phyloP scores from a whole-genome alignment of 2,113 vertebrate genomes.

The Sander lucioperca region DNA sequence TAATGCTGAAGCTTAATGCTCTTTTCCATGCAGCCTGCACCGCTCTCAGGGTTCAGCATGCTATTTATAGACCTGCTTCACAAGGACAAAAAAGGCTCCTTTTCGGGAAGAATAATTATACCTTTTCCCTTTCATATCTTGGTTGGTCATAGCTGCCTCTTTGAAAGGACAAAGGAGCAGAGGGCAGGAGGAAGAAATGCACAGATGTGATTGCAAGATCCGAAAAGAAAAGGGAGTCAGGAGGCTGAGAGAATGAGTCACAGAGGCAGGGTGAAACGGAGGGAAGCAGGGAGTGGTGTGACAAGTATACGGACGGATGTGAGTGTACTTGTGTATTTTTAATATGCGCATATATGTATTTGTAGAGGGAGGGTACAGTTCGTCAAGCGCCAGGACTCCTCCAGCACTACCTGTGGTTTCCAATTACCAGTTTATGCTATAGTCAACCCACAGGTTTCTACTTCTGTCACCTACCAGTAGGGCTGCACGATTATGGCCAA shows the following conservation, averaged over 20 bases:
- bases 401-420: not conserved
- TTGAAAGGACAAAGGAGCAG: conserved; percentile 39
- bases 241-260: conserved; percentile 61
- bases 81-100: conserved; percentile 57
- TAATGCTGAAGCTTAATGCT: conserved; percentile 43
- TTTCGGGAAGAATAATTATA: conserved; percentile 34
- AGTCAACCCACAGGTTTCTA: conserved; percentile 7
- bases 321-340: conserved; percentile 42
- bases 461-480: not conserved
- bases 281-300: conserved; percentile 57
- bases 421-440: not conserved
- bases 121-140: conserved; percentile 27
- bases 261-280: conserved; percentile 38
- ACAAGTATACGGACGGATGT: conserved; percentile 25
- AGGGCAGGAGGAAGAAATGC: conserved; percentile 8
- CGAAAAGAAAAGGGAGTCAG: conserved; percentile 26
- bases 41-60: conserved; percentile 44
- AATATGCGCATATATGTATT: conserved; percentile 10
- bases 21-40: conserved; percentile 50
- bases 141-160: not conserved
- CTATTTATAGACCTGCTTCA: conserved; percentile 71
- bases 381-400: not conserved
- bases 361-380: conserved; percentile 10
- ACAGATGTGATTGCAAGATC: conserved; percentile 21
- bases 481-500: too few species aligned